phyloP scores from a whole-genome alignment of 2,113 vertebrate genomes.

The Ictalurus furcatus region DNA sequence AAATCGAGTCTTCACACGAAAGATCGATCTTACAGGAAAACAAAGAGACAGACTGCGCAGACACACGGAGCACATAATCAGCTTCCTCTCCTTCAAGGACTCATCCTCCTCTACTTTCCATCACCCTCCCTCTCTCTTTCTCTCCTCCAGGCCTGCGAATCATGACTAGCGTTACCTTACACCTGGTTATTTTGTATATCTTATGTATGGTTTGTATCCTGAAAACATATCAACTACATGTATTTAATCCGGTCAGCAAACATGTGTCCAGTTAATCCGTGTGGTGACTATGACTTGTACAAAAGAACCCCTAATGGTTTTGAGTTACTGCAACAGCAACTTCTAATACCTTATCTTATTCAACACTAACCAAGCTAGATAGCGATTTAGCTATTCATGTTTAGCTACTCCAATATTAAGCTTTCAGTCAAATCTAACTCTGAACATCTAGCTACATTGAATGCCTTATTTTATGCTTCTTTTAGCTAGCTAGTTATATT shows the following conservation, averaged over 20 bases:
- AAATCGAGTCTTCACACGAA: neutral
- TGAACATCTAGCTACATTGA: neutral
- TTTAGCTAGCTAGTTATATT: neutral
- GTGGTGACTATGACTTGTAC: neutral
- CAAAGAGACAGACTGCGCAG: conserved; percentile 8
- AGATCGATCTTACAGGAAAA: neutral
- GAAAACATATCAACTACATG: neutral
- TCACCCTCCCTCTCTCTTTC: neutral
- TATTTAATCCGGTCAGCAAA: neutral
- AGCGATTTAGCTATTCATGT: neutral
- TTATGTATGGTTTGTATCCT: neutral
- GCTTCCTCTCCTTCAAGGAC: conserved; percentile 34
- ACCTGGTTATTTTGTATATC: neutral
- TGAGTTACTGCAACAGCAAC: neutral
- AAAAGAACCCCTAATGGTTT: neutral
- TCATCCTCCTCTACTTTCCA: conserved; percentile 33
- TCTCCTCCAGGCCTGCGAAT: neutral
- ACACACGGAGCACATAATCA: conserved; percentile 5
- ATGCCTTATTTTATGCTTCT: neutral
- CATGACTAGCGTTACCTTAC: neutral
- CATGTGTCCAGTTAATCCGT: neutral
- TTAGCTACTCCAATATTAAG: neutral
- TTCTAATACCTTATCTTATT: neutral
- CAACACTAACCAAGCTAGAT: neutral
- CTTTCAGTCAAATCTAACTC: neutral